phyloP scores from a whole-genome alignment of 53 echinoderm and acorn worm species.

The Echinarachnius parma region DNA sequence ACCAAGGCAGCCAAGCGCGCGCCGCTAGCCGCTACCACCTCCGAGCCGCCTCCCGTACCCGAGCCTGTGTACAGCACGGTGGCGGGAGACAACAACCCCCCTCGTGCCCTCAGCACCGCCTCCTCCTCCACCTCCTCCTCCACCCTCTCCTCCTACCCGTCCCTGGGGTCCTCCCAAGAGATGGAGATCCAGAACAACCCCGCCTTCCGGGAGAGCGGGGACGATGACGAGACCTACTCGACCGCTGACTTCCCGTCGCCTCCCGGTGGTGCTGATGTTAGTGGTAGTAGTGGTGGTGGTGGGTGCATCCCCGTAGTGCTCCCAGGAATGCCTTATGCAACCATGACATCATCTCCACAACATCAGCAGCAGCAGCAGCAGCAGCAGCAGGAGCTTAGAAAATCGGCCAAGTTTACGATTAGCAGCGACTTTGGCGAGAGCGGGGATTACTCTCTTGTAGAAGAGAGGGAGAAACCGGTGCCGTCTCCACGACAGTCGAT shows the following conservation, averaged over 20 bases:
- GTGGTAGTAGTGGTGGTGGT: not conserved
- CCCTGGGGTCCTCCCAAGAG: constrained; percentile 31
- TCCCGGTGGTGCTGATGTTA: too few relatives aligned
- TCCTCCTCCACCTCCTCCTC: constrained; percentile 33
- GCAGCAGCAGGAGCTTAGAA: not conserved
- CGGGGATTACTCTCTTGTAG: constrained; percentile 28
- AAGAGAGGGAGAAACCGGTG: constrained; percentile 16
- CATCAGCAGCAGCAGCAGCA: not conserved
- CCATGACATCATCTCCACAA: not conserved
- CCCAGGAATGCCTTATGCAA: not conserved
- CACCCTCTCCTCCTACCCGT: constrained; percentile 17
- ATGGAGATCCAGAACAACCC: constrained; percentile 45
- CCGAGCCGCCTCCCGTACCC: constrained; percentile 10
- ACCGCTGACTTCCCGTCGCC: constrained; percentile 15
- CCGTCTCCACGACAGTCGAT: constrained; percentile 20
- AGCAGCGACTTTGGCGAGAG: constrained; percentile 21
- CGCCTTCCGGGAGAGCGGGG: constrained; percentile 29
- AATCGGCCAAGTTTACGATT: constrained; percentile 4
- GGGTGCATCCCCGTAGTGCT: not conserved
- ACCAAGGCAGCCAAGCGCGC: not conserved
- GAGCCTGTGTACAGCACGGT: constrained; percentile 40
- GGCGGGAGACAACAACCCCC: constrained; percentile 18
- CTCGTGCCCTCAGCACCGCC: constrained; percentile 17
- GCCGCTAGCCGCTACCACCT: constrained; percentile 2
- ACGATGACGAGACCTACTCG: constrained; percentile 24